Base-by-base conservation (phyloP, 2,113 vertebrate genomes). In the Vidua macroura region DNA sequence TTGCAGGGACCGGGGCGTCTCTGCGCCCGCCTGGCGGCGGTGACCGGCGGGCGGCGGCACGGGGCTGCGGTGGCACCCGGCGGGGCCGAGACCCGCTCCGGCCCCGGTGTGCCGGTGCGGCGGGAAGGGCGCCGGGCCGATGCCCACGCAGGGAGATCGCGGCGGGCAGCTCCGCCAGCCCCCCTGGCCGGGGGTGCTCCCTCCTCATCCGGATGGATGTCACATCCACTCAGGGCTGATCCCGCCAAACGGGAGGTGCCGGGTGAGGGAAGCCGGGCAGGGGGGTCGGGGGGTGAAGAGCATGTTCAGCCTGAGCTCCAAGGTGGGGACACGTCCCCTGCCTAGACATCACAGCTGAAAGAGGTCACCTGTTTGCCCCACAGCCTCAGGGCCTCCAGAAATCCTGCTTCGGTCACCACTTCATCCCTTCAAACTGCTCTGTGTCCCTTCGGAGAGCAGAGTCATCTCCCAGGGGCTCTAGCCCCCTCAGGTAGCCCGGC, bases 161-260 rank as follows among this genome's bases (percentile, higher is more conserved):
- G 59, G 59, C 39, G 30, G 43, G 52, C 20, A 19, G 51, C 59
- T 78, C 60, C 43, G 31, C 30, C 21, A 25, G 67, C 33, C 33
- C 15, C 62, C 35, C 70, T 25, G 43, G 13, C n/a, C 41, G 35
- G 33, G 72, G n/a, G 67, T 56, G 67, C 82, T 85, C 52, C 28
- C 66, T 81, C 15, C 85, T 96, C 81, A 95, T 96, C 95, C 96
- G 95, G 95, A 95, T 97, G 95, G 94, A 80, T 97, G 96, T 97
- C 96, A 94, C 89, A 91, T 96, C 92, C 94, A 94, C 79, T 97
- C 93, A 96, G 66, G 30, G 84, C 73, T 97, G 96, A 97, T 96
- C 97, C 92, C 48, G 63, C 66, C 43, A n/a, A 82, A 93, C 82
- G 85, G 72, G 90, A 86, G 92, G 77, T n/a, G 69, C 63, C 15